Percentiles rank a stretch among this genome's conserved stretches.
These are phyloP conservation scores for Mergus octosetaceus DNA, from an alignment of 2,797 vertebrate species.

Conservation along the genomic window DNA sequence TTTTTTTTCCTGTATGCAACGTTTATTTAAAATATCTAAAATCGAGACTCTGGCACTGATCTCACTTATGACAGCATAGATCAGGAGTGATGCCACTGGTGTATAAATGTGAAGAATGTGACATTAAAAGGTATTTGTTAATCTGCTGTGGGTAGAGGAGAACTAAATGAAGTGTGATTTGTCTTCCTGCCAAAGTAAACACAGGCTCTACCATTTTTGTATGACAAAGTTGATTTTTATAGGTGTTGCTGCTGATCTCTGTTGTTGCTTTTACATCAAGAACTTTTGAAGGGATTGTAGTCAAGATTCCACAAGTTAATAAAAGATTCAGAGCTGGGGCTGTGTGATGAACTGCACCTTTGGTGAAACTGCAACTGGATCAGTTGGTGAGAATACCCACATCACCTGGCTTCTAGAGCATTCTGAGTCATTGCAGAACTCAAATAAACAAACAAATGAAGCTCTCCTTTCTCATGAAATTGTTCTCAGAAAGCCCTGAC, in stretches of 20 bases:
- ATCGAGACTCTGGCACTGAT: background rate
- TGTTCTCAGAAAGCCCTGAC: background rate
- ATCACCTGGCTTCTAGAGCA: background rate
- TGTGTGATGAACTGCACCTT: background rate
- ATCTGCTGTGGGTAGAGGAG: background rate
- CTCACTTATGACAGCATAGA: background rate
- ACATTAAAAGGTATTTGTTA: slow-evolving; percentile 53
- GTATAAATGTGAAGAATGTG: slow-evolving; percentile 29
- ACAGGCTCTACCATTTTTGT: background rate
- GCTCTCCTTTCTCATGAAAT: background rate
- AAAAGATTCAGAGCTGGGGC: background rate
- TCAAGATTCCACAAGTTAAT: background rate
- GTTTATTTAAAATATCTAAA: background rate
- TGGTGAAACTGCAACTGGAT: background rate
- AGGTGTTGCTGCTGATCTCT: slow-evolving; percentile 34
- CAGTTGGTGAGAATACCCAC: background rate
- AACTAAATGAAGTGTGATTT: slow-evolving; percentile 12
- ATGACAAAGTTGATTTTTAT: background rate
- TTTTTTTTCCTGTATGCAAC: background rate
- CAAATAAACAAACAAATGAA: slow-evolving; percentile 1
- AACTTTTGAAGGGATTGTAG: background rate
- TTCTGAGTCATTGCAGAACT: background rate
- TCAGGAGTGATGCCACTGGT: slow-evolving; percentile 22
- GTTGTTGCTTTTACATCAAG: background rate
- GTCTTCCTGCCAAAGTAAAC: slow-evolving; percentile 35